Evolutionary conservation across 2,797 vertebrate species (phyloP).

Genomic region (Oryzias sinensis): DNA sequence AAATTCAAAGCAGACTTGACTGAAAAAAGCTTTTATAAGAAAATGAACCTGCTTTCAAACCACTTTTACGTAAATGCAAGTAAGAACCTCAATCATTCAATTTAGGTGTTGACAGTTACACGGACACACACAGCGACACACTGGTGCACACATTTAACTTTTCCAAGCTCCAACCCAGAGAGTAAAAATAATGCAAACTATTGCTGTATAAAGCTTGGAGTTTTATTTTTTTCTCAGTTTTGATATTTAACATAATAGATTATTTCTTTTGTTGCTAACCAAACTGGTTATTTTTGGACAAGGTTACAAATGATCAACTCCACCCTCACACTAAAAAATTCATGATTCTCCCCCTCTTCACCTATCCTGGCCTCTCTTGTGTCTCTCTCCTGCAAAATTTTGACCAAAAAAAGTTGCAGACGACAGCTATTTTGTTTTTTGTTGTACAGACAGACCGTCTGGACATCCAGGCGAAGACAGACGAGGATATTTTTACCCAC

Average conservation of each 20-base stretch:
- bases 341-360: neutral
- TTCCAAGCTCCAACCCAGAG: conserved; percentile 76
- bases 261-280: conserved; percentile 41
- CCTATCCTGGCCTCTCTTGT: conserved; percentile 8
- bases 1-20: neutral
- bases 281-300: conserved; percentile 72
- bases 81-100: conserved; percentile 32
- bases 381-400: conserved; percentile 53
- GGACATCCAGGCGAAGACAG: conserved; percentile 57
- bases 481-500: conserved; percentile 65
- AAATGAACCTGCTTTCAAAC: conserved; percentile 11
- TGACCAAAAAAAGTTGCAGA: conserved; percentile 76
- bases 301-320: conserved; percentile 72
- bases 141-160: conserved; percentile 42
- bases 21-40: too few species aligned
- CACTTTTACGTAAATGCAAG: conserved; percentile 19
- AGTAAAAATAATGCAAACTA: conserved; percentile 64
- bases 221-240: conserved; percentile 58
- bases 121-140: conserved; percentile 15
- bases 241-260: conserved; percentile 72
- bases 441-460: conserved; percentile 74
- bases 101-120: conserved; percentile 15
- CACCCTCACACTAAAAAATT: neutral
- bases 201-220: conserved; percentile 64
- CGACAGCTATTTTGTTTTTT: conserved; percentile 52